phyloP scores from a whole-genome alignment of 2,888 invertebrate species.

The Baccha elongata region DNA sequence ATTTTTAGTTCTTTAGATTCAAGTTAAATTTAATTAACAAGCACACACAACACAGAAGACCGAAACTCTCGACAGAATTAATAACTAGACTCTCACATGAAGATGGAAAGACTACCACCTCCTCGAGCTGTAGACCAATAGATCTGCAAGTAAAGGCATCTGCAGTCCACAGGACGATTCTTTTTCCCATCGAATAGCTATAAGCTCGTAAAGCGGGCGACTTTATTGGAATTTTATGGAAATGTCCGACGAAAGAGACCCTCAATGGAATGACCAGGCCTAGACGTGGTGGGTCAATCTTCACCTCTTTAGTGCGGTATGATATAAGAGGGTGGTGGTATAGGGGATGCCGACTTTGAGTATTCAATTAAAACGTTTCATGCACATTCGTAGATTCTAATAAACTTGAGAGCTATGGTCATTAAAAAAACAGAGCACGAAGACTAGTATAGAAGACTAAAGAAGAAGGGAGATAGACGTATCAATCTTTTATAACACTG shows the following conservation, averaged over 20 bases:
- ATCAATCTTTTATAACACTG: background rate
- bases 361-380: conserved; percentile 70
- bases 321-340: background rate
- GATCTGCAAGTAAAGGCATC: conserved; percentile 52
- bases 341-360: conserved; percentile 19
- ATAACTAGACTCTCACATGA: conserved; percentile 60
- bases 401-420: conserved; percentile 71
- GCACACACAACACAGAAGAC: conserved; percentile 28
- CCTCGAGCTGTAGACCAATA: conserved; percentile 39
- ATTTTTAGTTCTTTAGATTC: conserved; percentile 22
- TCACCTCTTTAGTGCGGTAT: conserved; percentile 14
- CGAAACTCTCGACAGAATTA: conserved; percentile 46
- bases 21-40: conserved; percentile 66
- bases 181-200: conserved; percentile 3
- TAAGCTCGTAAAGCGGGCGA: conserved; percentile 55
- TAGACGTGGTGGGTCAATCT: conserved; percentile 35
- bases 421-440: conserved; percentile 7
- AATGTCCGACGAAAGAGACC: conserved; percentile 30
- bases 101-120: conserved; percentile 4
- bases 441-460: background rate
- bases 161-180: conserved; percentile 23
- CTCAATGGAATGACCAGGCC: conserved; percentile 5
- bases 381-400: conserved; percentile 70
- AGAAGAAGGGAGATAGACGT: background rate
- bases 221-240: conserved; percentile 72